Base-by-base conservation (phyloP, 37 sponge, comb jelly and placozoan species). In the Crambe crambe region DNA sequence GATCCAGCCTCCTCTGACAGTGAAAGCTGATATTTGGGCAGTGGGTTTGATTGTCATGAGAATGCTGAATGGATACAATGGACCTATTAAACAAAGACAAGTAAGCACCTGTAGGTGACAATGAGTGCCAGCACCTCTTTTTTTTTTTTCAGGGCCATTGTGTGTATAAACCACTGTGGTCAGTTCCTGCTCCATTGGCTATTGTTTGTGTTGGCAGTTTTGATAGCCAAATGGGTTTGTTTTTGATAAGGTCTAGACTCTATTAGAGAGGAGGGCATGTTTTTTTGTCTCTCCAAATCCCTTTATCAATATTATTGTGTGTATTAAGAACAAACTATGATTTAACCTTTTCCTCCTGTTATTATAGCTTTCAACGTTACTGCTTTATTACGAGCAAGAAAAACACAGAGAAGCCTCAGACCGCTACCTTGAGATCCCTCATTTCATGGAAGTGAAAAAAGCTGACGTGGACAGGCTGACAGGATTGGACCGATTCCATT, bases 1-100 rank as follows among this genome's bases (percentile, higher is more conserved):
- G 0, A n/a, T 61, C 21, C 22, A 23, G 4, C 82, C 82, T 0
- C 63, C 47, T 10, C 10, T 82, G 29, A 38, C 73, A 2, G 34
- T 61, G 39, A 22, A 32, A 2, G 10, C 51, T 64, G 86, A 86
- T 29, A 66, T 86, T 42, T 86, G 78, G 78, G 54, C 70, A 25
- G 42, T 77, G 18, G 83, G 83, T 1, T 6, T 64, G 2, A 30
- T 73, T 4, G 10, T 51, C 27, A 38, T 67, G 37, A 64, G 73
- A 60, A 37, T 83, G 56, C 58, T 83, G 23, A 32, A 67, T 12
- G 75, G 83, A 2, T 27, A 34, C 25, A 34, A 39, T 32, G 75
- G 75, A 36, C 83, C 83, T 12, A 32, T 35, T 31, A 42, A 60
- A 41, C 82, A 81, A 64, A 8, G 61, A 63, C 51, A 72, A 43